These are phyloP conservation scores for Corydoras maculifer DNA, from an alignment of 2,113 vertebrate species.

Conservation along the genomic window DNA sequence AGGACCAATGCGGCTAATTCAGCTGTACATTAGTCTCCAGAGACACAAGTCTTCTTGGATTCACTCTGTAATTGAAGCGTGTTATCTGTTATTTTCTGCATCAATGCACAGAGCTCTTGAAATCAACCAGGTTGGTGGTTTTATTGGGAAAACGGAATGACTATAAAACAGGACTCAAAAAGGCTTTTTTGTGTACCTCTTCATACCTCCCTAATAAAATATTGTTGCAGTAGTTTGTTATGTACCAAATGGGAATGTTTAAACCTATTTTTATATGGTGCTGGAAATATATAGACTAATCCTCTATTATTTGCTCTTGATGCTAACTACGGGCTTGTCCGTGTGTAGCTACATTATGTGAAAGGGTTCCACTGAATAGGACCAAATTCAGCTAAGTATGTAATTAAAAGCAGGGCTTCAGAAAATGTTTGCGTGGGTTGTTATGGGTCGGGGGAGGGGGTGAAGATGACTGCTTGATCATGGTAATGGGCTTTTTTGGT, in stretches of 20 bases:
- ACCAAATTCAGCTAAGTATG: constrained; percentile 81
- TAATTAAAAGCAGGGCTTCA: constrained; percentile 78
- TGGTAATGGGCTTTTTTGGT: no score
- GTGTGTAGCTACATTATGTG: no score
- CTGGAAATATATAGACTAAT: no score
- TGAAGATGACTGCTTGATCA: background rate
- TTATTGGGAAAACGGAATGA: background rate
- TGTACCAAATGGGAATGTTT: no score
- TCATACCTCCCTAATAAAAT: no score
- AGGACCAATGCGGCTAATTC: constrained; percentile 56
- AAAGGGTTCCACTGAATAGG: constrained; percentile 20
- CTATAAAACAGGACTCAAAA: background rate
- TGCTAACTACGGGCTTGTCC: no score
- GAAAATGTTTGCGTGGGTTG: constrained; percentile 43
- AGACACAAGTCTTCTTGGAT: constrained; percentile 68
- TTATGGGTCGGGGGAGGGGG: background rate
- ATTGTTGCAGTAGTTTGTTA: no score
- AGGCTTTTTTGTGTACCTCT: no score
- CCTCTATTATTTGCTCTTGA: no score
- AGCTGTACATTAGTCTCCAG: constrained; percentile 50
- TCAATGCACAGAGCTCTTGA: constrained; percentile 66
- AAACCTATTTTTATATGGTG: no score
- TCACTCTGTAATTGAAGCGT: constrained; percentile 71
- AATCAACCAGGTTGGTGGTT: constrained; percentile 31
- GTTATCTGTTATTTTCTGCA: constrained; percentile 81